Conservation (phyloP, 2,888 invertebrate species). For the Ornithoptera priamus region DNA sequence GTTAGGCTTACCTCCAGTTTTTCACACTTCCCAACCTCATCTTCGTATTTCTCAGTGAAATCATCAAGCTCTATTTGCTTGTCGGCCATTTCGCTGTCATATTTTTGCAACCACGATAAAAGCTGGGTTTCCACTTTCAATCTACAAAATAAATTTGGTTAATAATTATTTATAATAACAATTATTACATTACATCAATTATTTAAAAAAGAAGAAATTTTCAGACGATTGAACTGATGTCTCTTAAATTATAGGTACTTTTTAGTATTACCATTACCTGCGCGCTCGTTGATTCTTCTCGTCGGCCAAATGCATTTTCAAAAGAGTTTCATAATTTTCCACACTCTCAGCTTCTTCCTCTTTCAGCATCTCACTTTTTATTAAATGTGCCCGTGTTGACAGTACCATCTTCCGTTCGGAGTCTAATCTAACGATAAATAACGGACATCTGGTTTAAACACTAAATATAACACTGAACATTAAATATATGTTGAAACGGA, state of each 20-base stretch:
- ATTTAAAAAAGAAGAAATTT: too few relatives aligned
- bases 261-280: slow-evolving; percentile 44
- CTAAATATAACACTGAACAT: too few relatives aligned
- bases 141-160: slow-evolving; percentile 41
- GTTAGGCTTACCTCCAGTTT: slow-evolving; percentile 61
- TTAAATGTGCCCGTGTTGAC: slow-evolving; percentile 66
- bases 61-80: slow-evolving; percentile 78
- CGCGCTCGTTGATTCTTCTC: slow-evolving; percentile 78
- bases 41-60: slow-evolving; percentile 69
- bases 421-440: slow-evolving; percentile 50
- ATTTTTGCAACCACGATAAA: slow-evolving; percentile 79
- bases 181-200: too few relatives aligned
- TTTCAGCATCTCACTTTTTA: slow-evolving; percentile 69
- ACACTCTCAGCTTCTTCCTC: slow-evolving; percentile 67
- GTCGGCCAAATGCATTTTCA: slow-evolving; percentile 66
- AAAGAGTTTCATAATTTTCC: slow-evolving; percentile 64
- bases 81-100: slow-evolving; percentile 80
- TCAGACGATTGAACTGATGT: too few relatives aligned
- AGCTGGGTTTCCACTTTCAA: slow-evolving; percentile 80
- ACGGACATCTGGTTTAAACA: too few relatives aligned
- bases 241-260: too few relatives aligned
- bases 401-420: slow-evolving; percentile 78
- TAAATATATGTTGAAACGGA: too few relatives aligned
- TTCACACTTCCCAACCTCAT: slow-evolving; percentile 65
- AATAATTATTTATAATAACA: too few relatives aligned